Percentiles rank a stretch among this genome's conserved stretches.
These are phyloP conservation scores for Cynocephalus volans DNA, from an alignment of 2,113 vertebrate species.

Conservation along the genomic window DNA sequence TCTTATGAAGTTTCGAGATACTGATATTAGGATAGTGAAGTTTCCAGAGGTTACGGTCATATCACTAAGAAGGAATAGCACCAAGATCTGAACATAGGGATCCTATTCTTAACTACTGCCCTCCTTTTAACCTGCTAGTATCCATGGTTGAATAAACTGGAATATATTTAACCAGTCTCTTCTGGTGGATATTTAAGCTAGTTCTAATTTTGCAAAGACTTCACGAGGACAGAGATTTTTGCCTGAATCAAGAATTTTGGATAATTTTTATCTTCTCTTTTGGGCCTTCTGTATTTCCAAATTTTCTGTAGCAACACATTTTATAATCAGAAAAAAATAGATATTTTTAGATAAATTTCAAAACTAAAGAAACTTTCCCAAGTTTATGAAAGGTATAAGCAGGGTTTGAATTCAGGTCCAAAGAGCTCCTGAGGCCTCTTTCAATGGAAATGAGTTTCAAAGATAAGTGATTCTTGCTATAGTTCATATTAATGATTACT, in stretches of 20 bases:
- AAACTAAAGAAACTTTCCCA: conserved; percentile 49
- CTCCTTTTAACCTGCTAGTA: neutral
- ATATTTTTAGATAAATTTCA: conserved; percentile 16
- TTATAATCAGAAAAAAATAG: neutral
- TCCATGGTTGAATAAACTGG: neutral
- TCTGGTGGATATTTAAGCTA: neutral
- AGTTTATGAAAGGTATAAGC: neutral
- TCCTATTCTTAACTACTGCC: neutral
- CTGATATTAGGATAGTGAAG: neutral
- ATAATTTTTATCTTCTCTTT: conserved; percentile 36
- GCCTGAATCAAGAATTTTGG: conserved; percentile 47
- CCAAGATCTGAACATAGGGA: neutral
- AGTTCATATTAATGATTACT: conserved; percentile 35
- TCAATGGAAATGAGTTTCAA: neutral
- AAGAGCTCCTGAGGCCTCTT: conserved; percentile 18
- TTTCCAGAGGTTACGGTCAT: neutral
- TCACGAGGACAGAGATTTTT: neutral
- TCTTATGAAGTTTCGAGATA: neutral
- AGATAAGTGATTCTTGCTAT: conserved; percentile 20
- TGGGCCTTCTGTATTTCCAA: neutral
- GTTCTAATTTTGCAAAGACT: conserved; percentile 38
- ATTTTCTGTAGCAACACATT: conserved; percentile 1
- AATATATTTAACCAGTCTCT: neutral
- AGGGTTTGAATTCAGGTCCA: conserved; percentile 22
- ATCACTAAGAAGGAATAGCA: neutral